Evolutionary conservation across 2,888 invertebrate species (phyloP).

Genomic region (Ophion ventricosus): DNA sequence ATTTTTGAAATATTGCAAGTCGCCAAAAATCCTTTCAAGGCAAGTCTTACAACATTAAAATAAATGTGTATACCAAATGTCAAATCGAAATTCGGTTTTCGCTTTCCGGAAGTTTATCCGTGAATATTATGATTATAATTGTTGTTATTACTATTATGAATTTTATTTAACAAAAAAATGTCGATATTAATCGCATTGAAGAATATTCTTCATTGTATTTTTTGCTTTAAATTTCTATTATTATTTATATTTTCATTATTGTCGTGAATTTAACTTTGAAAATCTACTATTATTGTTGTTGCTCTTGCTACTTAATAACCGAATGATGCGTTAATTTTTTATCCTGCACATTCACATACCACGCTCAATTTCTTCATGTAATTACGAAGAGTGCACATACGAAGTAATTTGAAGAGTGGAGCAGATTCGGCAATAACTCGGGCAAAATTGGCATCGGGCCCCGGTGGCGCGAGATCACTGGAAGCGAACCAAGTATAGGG

Average conservation of each 20-base stretch:
- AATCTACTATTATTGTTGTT: neutral
- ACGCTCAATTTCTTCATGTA: slow-evolving; percentile 71
- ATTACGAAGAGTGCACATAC: slow-evolving; percentile 71
- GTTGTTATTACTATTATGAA: neutral
- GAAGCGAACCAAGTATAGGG: slow-evolving; percentile 74
- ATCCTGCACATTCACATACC: slow-evolving; percentile 64
- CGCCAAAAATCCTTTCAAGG: no score
- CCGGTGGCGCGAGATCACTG: slow-evolving; percentile 63
- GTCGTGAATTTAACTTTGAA: neutral
- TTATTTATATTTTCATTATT: neutral
- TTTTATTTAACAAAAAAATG: slow-evolving; percentile 1
- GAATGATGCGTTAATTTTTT: neutral
- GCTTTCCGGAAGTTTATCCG: no score
- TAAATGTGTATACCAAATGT: no score
- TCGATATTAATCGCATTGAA: neutral
- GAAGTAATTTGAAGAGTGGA: slow-evolving; percentile 74
- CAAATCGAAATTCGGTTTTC: no score
- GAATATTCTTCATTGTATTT: neutral
- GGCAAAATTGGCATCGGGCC: slow-evolving; percentile 67
- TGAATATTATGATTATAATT: neutral
- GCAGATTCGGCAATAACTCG: slow-evolving; percentile 73
- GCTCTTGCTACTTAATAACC: neutral
- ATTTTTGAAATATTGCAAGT: no score
- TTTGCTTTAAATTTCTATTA: neutral
- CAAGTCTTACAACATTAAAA: no score